Conservation (phyloP, 1,140 invertebrate species). For the Leguminivora glycinivorella region DNA sequence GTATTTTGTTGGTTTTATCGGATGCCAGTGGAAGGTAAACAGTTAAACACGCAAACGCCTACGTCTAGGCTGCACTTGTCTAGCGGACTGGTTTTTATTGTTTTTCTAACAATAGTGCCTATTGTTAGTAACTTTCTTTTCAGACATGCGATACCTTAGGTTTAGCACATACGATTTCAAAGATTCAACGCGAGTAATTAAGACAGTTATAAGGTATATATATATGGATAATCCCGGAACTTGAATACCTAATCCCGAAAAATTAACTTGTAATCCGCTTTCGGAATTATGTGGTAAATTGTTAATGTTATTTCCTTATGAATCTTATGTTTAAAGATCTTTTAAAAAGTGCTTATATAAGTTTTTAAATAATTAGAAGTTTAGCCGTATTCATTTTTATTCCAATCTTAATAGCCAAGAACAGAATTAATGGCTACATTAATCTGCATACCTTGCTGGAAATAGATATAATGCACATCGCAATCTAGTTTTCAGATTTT, state of each 20-base stretch:
- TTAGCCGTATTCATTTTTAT: too few relatives aligned
- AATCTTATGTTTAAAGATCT: too few relatives aligned
- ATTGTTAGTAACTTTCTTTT: constrained; percentile 15
- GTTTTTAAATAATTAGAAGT: too few relatives aligned
- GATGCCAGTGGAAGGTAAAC: constrained; percentile 45
- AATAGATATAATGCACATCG: background rate
- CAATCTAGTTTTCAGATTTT: background rate
- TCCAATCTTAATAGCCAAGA: background rate
- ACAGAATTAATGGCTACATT: background rate
- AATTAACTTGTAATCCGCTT: too few relatives aligned
- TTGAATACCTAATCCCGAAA: too few relatives aligned
- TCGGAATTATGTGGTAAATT: too few relatives aligned
- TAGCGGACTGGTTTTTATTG: constrained; percentile 12
- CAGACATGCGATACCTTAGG: background rate
- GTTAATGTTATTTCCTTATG: too few relatives aligned
- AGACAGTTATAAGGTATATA: too few relatives aligned
- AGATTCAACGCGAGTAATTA: background rate
- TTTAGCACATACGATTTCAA: background rate
- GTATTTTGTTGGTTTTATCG: constrained; percentile 33
- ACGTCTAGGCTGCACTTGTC: constrained; percentile 20
- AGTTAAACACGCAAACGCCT: constrained; percentile 41
- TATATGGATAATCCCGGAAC: too few relatives aligned
- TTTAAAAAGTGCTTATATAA: too few relatives aligned
- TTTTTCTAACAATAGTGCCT: background rate
- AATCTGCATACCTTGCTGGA: background rate